Evolutionary conservation across 2,888 invertebrate genomes (phyloP), one percentile per base, ranked within the genome.

Genomic region (Flexamia atlantica): DNA sequence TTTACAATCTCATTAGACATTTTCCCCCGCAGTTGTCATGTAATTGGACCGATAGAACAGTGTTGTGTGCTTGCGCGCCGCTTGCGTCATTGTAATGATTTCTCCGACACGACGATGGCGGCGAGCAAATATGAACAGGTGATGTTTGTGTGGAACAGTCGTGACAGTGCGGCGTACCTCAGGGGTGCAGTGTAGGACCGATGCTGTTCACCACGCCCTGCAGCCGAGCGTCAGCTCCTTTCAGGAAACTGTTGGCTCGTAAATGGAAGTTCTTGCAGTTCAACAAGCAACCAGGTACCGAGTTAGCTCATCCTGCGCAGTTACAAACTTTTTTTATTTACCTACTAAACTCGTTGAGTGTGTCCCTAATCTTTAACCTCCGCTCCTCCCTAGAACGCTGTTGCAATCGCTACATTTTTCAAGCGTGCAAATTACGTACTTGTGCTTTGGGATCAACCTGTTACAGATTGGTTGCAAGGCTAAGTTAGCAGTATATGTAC

Each of bases 181-280:
- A 50, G n/a, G 64, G 25, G 32, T 70, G 32, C 3, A 2, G 14
- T 17, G 17, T n/a, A 40, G 70, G 36, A 40, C 74, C 25, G 74
- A 76, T 76, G 74, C 46, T 76, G 74, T 76, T 76, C 28, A 76
- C 42, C 2, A 17, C 74, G 4, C 42, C 74, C 0, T 76, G 74
- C 40, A 46, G 28, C 74, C 42, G 74, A 25, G 25, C 46, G 12
- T 28, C 74, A 46, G 74, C 46, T 17, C 25, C 74, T 4, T 7
- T 76, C 46, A 76, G 74, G 28, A 76, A 25, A 76, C 74, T 76
- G 14, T 7, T 76, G 7, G 5, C 5, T 36, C 74, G 74, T 28
- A 76, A 46, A 76, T 76, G 74, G 74, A 76, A 20, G 25, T 46
- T 76, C 46, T 76, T 23, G 42, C 74, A 76, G 28, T 28, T 30